Base-by-base conservation (phyloP, 2,113 vertebrate genomes). In the Anhinga anhinga region DNA sequence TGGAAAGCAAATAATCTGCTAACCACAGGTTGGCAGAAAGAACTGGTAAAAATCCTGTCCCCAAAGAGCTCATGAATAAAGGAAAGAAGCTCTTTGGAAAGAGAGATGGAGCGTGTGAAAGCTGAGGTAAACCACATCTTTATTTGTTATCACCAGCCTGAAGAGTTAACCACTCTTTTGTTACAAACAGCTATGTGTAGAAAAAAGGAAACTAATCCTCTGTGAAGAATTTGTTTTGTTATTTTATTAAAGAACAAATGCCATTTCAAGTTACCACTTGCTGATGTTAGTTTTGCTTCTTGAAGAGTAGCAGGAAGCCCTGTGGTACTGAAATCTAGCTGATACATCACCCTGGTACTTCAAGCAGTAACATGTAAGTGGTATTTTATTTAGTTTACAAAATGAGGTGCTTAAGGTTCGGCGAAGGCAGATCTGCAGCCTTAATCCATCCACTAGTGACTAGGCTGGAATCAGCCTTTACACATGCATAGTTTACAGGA, bases 21-120 rank as follows among this genome's bases (percentile, higher is more conserved):
- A 70, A 82, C 36, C 67, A 88, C 86, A 79, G 76, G 44, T 15
- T 77, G 27, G 47, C 59, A 95, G 81, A 95, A 95, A 95, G 86
- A 82, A 66, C 72, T 69, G 69, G 65, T 90, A 82, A 81, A 90
- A 95, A 59, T 74, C 88, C 47, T 61, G 40, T 93, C 87, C 81
- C 82, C 2, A 2, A 88, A 93, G 70, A 86, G 61, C 29, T 88
- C 56, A 26, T 71, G 62, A 93, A 91, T 71, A 93, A 83, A 95
- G 76, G 67, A 78, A 95, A 80, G 45, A 59, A 88, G 61, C 26
- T 76, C 62, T 96, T 74, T 59, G 42, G 89, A 94, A 76, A 72
- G 42, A 82, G 59, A 70, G 45, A 65, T 1, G 1, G 42, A 76
- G 44, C 0, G 0, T 82, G 34, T 80, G 70, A 94, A 93, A 90